Evolutionary conservation across 2,113 vertebrate species (phyloP), one percentile per base, ranked within the genome.

Genomic region (Erythrocercus mccallii): DNA sequence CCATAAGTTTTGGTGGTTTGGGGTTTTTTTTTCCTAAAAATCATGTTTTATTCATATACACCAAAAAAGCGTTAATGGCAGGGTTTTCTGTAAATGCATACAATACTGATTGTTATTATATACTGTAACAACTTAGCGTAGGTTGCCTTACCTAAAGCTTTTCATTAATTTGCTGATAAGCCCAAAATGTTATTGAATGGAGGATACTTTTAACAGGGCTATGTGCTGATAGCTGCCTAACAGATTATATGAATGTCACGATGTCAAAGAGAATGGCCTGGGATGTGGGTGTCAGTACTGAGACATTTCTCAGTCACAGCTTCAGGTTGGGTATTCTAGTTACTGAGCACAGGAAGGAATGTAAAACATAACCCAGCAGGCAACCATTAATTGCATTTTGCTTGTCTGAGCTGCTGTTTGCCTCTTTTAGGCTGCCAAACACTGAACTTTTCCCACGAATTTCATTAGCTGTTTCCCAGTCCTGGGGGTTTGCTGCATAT

Each of bases 41-140:
- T 27, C 1, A 3, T 53, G 8, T 80, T 81, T 64, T 62, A 42
- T 50, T 96, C 30, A 85, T 44, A 45, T 50, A 66, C 40, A 45
- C 4, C 15, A 50, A 18, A 66, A 61, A 66, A 72, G 1, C 16
- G 33, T 93, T 54, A 86, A 62, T 77, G 13, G 58, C 33, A 37
- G 60, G n/a, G 23, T 94, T 95, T 96, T 94, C 70, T 88, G 58
- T 95, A 95, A 73, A 45, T 86, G 17, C n/a, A 45, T 85, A 27
- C 27, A 61, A 20, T 12, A 11, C 10, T 18, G 23, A 4, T 57
- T 82, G 48, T 73, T 64, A 58, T 45, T 78, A 9, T 13, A 15
- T 12, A 6, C 30, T 66, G 23, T 24, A 35, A 48, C 7, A 45
- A 27, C 8, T 70, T 51, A 60, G 68, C 45, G 57, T 15, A 88